Base-by-base conservation (phyloP, 2,797 vertebrate species). In the Xenops minutus region DNA sequence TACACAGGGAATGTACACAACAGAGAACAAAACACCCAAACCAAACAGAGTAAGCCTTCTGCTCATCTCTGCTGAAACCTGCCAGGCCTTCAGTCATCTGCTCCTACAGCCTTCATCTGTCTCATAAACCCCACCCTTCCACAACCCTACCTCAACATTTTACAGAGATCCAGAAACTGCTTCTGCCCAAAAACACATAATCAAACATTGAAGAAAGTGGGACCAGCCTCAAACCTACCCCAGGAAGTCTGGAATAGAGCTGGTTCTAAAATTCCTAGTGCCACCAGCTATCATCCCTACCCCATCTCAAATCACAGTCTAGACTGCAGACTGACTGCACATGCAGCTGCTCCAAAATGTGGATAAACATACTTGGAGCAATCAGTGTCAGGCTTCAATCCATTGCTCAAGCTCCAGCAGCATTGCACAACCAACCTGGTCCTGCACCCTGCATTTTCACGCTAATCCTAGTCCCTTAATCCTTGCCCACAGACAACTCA, bases 131-230 rank as follows among this genome's bases (percentile, higher is more conserved):
- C 30, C 46, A 46, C 26, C n/a, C 49, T 77, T 39, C 78, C 52
- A 58, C 26, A 43, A 10, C 18, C 20, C 29, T 9, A 5, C 22
- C 30, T 23, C 3, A 4, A 9, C n/a, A 36, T 26, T 41, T 73
- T 58, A 36, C 54, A 94, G 58, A 51, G 61, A 52, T 14, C 15
- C 12, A 5, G 18, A 75, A 88, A 69, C 32, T 0, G 0, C 21
- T 46, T 34, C 82, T 61, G 48, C 66, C 41, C 66, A 8, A 72
- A 88, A 88, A 46, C 6, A 74, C 21, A 41, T 11, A 32, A 14
- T 67, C 23, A 27, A 71, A 52, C 3, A 1, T 0, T 7, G 44
- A 80, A 55, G 23, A 21, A 74, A 80, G 39, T 0, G 1, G 44
- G 37, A 84, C 13, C 69, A 63, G 34, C 54, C 61, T 26, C 48